phyloP scores from a whole-genome alignment of 2,797 vertebrate genomes.

The Acanthurus leucopareius region DNA sequence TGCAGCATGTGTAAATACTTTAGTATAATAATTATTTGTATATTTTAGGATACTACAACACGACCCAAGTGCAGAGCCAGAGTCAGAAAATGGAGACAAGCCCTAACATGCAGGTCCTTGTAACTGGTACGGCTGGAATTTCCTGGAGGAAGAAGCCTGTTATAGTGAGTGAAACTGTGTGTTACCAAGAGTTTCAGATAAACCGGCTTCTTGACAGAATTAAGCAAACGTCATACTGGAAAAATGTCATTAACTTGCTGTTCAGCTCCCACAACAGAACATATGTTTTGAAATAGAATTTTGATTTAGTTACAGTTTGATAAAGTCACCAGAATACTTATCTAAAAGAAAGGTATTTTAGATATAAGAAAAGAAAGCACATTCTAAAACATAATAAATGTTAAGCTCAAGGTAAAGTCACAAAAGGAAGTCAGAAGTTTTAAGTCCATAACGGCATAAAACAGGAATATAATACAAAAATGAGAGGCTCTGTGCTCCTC shows the following conservation, averaged over 20 bases:
- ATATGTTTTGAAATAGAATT: background rate
- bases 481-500: background rate
- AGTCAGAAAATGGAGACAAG: conserved; percentile 64
- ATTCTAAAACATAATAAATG: background rate
- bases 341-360: background rate
- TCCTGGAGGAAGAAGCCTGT: conserved; percentile 91
- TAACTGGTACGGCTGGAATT: conserved; percentile 93
- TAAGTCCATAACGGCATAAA: background rate
- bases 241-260: background rate
- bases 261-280: background rate
- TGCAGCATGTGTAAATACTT: conserved; percentile 9
- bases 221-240: background rate
- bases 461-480: background rate
- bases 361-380: background rate
- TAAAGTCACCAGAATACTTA: background rate
- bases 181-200: background rate
- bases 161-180: conserved; percentile 81
- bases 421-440: no score
- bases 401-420: background rate
- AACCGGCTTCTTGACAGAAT: background rate
- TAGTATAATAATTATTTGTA: background rate
- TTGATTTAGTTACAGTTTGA: background rate
- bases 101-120: conserved; percentile 85
- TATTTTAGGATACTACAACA: conserved; percentile 66
- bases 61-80: conserved; percentile 75